A percentile compares a stretch with the other conserved stretches of the same genome.
phyloP scores from a whole-genome alignment of 2,113 vertebrate species.

The Scortum barcoo region DNA sequence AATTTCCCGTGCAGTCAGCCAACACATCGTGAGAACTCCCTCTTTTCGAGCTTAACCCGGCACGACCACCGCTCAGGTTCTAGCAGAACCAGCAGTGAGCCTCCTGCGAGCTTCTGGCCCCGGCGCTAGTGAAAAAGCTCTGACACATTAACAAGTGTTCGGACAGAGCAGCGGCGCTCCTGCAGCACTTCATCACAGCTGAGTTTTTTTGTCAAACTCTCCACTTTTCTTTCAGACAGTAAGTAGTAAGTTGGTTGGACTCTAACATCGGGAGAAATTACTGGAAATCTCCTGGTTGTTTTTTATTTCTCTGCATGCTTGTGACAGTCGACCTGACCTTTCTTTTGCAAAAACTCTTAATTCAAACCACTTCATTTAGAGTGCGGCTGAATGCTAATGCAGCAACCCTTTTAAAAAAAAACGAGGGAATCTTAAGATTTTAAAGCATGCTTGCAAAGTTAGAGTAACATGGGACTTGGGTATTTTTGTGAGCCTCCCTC shows the following conservation, averaged over 20 bases:
- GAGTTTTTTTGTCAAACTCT: conserved; percentile 27
- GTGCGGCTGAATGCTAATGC: not conserved
- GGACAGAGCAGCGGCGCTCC: conserved; percentile 2
- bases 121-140: not conserved
- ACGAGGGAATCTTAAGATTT: not conserved
- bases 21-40: not conserved
- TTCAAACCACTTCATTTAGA: not conserved
- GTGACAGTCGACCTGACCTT: too few relatives aligned
- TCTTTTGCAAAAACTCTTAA: not conserved
- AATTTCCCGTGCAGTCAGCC: too few relatives aligned
- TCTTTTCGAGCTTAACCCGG: not conserved
- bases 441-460: conserved; percentile 13
- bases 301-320: not conserved
- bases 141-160: conserved; percentile 36
- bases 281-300: not conserved
- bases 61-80: too few relatives aligned
- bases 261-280: not conserved
- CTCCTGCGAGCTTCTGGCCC: not conserved
- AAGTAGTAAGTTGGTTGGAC: not conserved
- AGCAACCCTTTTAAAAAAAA: not conserved
- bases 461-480: conserved; percentile 12
- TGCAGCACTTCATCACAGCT: conserved; percentile 20
- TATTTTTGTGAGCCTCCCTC: conserved; percentile 7
- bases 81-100: not conserved
- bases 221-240: conserved; percentile 1